These are phyloP conservation scores for Rhogogaster chlorosoma DNA, from an alignment of 2,888 invertebrate species.

Conservation along the genomic window DNA sequence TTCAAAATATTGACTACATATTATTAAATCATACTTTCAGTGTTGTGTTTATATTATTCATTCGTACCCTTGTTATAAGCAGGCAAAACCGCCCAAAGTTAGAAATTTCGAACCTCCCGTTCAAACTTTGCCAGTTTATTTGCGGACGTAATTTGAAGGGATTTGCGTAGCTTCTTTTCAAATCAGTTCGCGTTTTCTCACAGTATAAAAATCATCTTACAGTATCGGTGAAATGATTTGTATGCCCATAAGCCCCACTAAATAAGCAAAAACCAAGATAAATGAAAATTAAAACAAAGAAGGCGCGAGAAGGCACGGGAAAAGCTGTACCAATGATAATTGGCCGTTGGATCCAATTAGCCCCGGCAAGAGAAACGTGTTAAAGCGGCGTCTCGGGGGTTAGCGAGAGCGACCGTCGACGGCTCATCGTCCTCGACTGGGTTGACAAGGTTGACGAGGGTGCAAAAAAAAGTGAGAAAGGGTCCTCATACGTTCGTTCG, in stretches of 20 bases:
- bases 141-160: neutral
- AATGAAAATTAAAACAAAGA: neutral
- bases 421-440: neutral
- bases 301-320: neutral
- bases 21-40: no score
- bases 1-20: no score
- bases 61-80: no score
- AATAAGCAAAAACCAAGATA: neutral
- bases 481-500: neutral
- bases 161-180: neutral
- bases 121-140: neutral
- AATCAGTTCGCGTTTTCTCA: neutral
- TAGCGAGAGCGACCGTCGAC: neutral
- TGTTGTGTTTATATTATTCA: no score
- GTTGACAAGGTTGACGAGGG: constrained; percentile 17
- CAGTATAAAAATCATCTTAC: neutral
- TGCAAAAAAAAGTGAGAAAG: neutral
- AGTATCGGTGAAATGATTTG: neutral
- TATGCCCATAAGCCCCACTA: neutral
- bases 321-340: constrained; percentile 25
- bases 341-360: constrained; percentile 27
- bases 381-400: constrained; percentile 9
- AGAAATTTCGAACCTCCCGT: no score
- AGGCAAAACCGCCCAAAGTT: no score
- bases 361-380: constrained; percentile 1